Conservation (phyloP, 2,113 vertebrate genomes). For the Boleophthalmus pectinirostris region DNA sequence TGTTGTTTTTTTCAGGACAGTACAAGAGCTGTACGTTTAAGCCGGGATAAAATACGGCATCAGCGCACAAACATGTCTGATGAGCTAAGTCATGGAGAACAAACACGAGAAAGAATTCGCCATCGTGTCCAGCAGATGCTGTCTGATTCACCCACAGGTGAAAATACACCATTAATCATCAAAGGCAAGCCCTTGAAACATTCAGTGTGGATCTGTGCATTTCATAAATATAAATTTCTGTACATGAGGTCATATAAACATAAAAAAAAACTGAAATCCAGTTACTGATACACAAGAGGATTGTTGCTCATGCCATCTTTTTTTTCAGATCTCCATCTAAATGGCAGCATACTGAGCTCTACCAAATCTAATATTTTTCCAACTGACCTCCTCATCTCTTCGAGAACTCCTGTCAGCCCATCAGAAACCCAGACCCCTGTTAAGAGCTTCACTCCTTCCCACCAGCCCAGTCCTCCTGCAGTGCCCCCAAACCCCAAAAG, state of each 20-base stretch:
- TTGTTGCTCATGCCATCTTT: slow-evolving; percentile 4
- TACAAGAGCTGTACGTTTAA: slow-evolving; percentile 78
- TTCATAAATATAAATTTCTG: neutral
- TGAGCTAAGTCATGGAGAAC: slow-evolving; percentile 53
- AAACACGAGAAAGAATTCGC: slow-evolving; percentile 70
- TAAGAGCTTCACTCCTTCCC: slow-evolving; percentile 68
- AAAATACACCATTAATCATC: slow-evolving; percentile 26
- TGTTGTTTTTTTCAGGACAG: neutral
- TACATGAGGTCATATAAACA: neutral
- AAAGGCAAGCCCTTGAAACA: slow-evolving; percentile 48
- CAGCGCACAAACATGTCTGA: slow-evolving; percentile 77
- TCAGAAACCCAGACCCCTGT: slow-evolving; percentile 49
- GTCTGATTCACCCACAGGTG: slow-evolving; percentile 55
- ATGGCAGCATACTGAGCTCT: slow-evolving; percentile 52
- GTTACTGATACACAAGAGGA: neutral
- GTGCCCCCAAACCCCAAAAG: slow-evolving; percentile 65
- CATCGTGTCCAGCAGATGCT: slow-evolving; percentile 70
- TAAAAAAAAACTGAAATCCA: neutral
- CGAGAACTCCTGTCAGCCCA: slow-evolving; percentile 49
- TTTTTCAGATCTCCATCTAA: slow-evolving; percentile 67
- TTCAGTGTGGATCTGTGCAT: neutral
- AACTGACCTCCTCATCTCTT: slow-evolving; percentile 60
- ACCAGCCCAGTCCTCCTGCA: slow-evolving; percentile 75
- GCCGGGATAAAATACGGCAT: slow-evolving; percentile 78
- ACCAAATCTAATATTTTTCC: slow-evolving; percentile 50